These are phyloP conservation scores for Macrobrachium nipponense DNA, from an alignment of 1,140 invertebrate species.

Conservation along the genomic window DNA sequence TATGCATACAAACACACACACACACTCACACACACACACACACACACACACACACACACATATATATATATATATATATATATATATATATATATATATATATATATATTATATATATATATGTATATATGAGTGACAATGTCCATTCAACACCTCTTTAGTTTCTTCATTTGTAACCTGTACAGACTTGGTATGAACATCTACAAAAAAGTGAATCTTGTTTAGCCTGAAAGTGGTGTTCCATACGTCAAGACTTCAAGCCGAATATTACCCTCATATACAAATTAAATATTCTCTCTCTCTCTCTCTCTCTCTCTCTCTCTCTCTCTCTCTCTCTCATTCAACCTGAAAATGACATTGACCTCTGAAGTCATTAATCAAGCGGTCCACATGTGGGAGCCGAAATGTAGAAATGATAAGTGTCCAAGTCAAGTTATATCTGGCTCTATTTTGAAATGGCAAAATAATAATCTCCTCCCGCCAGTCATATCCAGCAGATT, in stretches of 20 bases:
- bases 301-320: neutral
- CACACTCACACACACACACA: neutral
- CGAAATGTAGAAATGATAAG: too few relatives aligned
- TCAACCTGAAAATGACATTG: neutral
- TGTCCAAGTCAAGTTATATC: too few relatives aligned
- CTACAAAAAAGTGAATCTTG: neutral
- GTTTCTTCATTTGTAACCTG: neutral
- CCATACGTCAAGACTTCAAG: neutral
- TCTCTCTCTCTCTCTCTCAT: neutral
- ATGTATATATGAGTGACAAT: neutral
- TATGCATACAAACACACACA: too few relatives aligned
- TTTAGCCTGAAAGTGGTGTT: neutral
- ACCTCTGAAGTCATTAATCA: too few relatives aligned
- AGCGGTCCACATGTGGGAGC: too few relatives aligned
- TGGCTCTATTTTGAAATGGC: too few relatives aligned
- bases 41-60: neutral
- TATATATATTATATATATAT: conserved; percentile 11
- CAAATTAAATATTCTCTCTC: neutral
- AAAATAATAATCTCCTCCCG: too few relatives aligned
- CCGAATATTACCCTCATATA: neutral
- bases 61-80: conserved; percentile 17
- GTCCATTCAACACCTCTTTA: too few relatives aligned
- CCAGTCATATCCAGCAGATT: too few relatives aligned
- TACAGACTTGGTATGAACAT: neutral
- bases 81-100: conserved; percentile 14